Base-by-base conservation (phyloP, 1,140 invertebrate species). In the Drosophila kanapiae region DNA sequence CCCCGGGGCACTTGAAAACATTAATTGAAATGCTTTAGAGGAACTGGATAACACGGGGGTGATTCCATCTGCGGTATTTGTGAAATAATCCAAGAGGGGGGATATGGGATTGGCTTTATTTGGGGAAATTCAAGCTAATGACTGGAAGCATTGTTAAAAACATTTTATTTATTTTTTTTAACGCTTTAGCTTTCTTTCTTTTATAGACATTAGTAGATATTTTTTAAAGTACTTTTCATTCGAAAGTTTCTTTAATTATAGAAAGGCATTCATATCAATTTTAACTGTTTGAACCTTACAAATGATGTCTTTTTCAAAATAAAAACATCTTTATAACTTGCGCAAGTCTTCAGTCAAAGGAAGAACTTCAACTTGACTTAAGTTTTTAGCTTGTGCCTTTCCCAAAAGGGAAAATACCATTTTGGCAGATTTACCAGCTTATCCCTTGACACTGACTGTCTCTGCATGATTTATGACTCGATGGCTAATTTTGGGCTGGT, bases 401-500 rank as follows among this genome's bases (percentile, higher is more conserved):
- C 4, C 29, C 67, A 70, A 68, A 33, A 14, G 49, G 67, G 33
- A 16, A 35, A 58, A 59, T 27, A 10, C 42, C 18, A 27, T 38
- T 38, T 27, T 38, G 18, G 33, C 35, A 56, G 35, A 35, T 56
- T 18, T 27, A 29, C n/a, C 23, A 23, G 37, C 65, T 49, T 47
- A 67, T 82, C 75, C 77, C 63, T 79, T 68, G 80, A 60, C 75
- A 79, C 64, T 62, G 54, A n/a, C 16, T 47, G 60, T 31, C 54
- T 31, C 54, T 60, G 57, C 45, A 80, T 88, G 85, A 88, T 88
- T 82, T 85, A 90, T 91, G 81, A 75, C 58, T 58, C 56, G 71
- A 49, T 70, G 68, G 85, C 67, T 75, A 78, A 83, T 75, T 90
- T 88, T 87, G 80, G 80, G 59, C 59, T 72, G 78, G 84, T 67